These are phyloP conservation scores for Pachyuromys duprasi DNA, from an alignment of 2,797 vertebrate genomes.

Conservation along the genomic window DNA sequence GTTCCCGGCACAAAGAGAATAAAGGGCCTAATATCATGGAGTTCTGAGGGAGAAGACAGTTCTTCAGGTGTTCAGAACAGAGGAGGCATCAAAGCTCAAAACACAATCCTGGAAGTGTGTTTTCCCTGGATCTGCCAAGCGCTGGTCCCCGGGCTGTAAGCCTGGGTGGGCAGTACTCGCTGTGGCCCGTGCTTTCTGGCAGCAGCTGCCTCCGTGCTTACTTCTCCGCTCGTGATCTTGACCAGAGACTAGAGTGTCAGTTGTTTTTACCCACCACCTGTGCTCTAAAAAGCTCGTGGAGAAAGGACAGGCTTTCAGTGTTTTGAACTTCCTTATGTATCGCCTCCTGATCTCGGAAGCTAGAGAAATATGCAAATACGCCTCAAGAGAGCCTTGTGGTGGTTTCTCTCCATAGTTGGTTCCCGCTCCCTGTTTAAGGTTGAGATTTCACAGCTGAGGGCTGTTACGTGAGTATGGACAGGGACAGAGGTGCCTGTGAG, in stretches of 20 bases:
- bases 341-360: background rate
- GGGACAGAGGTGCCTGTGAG: background rate
- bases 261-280: background rate
- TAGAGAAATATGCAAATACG: background rate
- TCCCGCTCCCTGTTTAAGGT: slow-evolving; percentile 8
- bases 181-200: background rate
- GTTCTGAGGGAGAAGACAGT: background rate
- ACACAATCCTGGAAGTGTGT: accelerated
- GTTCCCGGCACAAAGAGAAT: background rate
- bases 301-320: background rate
- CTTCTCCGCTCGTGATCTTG: background rate
- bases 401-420: background rate
- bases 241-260: background rate
- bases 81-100: background rate
- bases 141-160: background rate
- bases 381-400: background rate
- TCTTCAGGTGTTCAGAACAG: background rate
- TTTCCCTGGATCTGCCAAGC: accelerated
- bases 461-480: background rate
- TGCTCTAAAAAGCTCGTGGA: background rate
- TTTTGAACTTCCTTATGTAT: background rate
- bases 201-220: background rate
- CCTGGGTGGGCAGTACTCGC: accelerated
- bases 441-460: background rate
- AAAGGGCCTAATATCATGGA: background rate